Evolutionary conservation across 2,888 invertebrate species (phyloP).

Genomic region (Branchellion lobata): DNA sequence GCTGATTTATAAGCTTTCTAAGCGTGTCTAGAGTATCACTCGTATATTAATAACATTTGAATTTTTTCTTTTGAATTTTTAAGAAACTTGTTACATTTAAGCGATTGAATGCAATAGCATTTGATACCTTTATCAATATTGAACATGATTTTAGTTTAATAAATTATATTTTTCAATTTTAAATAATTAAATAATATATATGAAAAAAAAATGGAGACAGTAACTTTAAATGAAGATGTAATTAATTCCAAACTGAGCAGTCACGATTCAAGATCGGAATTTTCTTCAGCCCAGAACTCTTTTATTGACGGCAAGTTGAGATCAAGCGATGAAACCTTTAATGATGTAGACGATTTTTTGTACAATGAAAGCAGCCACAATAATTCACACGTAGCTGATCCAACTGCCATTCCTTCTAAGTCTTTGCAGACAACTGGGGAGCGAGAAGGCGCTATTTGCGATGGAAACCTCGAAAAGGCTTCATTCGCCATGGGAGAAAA

Average conservation of each 20-base stretch:
- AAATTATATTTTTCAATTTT: too few species aligned
- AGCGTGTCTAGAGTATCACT: too few species aligned
- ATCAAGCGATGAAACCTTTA: not conserved
- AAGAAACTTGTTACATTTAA: too few species aligned
- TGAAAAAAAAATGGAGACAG: not conserved
- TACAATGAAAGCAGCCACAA: not conserved
- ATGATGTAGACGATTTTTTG: conserved; percentile 6
- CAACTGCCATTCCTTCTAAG: not conserved
- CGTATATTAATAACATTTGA: too few species aligned
- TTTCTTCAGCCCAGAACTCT: not conserved
- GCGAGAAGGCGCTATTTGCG: not conserved
- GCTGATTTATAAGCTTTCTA: too few species aligned
- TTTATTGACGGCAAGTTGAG: not conserved
- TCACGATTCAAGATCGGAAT: not conserved
- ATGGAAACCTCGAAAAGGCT: not conserved
- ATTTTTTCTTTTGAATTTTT: too few species aligned
- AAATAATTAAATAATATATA: too few species aligned
- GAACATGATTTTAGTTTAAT: too few species aligned
- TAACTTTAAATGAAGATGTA: not conserved
- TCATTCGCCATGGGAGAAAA: conserved; percentile 7
- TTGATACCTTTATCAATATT: too few species aligned
- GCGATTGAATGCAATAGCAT: too few species aligned
- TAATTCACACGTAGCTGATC: not conserved
- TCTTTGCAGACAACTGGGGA: not conserved
- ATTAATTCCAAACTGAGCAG: not conserved